Evolutionary conservation across 2,113 vertebrate species (phyloP).

Genomic region (Nanorana parkeri): DNA sequence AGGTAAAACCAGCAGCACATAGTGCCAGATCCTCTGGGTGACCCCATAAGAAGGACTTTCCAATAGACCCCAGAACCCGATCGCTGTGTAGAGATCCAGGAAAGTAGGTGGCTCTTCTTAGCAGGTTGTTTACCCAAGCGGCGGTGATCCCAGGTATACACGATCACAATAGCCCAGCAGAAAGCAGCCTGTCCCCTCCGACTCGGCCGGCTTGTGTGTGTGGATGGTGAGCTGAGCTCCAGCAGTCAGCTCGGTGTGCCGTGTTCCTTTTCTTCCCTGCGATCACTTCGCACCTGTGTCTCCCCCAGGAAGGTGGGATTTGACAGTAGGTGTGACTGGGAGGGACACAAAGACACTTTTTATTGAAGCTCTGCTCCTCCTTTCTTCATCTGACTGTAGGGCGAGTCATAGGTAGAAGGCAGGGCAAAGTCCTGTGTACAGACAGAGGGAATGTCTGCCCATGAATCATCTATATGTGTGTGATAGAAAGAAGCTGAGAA

Average conservation of each 20-base stretch:
- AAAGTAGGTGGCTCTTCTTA: neutral
- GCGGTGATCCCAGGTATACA: neutral
- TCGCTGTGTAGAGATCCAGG: too few species aligned
- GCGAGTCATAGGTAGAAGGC: neutral
- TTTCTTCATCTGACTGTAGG: neutral
- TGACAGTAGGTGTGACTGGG: neutral
- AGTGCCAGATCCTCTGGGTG: neutral
- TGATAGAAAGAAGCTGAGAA: neutral
- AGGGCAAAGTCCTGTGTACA: slow-evolving; percentile 30
- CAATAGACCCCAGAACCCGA: neutral
- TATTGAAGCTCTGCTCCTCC: neutral
- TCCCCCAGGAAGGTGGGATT: slow-evolving; percentile 34
- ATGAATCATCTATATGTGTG: neutral
- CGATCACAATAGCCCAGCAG: too few species aligned
- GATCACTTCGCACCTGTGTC: slow-evolving; percentile 41
- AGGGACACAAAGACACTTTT: slow-evolving; percentile 26
- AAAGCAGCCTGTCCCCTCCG: too few species aligned
- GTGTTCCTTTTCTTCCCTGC: slow-evolving; percentile 1
- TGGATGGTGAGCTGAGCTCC: neutral
- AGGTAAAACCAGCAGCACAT: neutral
- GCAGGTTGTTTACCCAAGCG: too few species aligned
- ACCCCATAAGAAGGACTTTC: slow-evolving; percentile 10
- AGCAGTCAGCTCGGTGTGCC: neutral
- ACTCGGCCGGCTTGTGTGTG: neutral
- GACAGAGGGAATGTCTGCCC: neutral